Percentiles rank a stretch among this genome's conserved stretches.
Evolutionary conservation across 2,113 vertebrate genomes (phyloP).

Genomic region (Parus major): DNA sequence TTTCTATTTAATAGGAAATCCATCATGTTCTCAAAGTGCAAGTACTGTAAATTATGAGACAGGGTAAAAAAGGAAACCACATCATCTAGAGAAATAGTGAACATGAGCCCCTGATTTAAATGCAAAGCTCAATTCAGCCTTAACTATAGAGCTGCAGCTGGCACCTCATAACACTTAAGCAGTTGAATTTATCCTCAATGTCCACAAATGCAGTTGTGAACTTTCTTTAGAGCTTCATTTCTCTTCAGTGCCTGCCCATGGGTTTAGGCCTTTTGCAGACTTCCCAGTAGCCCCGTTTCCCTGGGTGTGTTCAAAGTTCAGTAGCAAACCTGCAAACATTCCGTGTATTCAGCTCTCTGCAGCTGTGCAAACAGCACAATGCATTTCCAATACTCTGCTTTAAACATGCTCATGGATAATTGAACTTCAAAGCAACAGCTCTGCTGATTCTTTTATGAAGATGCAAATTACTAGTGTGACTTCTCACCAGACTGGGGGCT

Average conservation of each 20-base stretch:
- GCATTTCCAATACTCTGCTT: constrained; percentile 24
- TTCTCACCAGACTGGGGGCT: constrained; percentile 36
- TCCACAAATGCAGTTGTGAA: constrained; percentile 25
- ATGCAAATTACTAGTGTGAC: constrained; percentile 68
- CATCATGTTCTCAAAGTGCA: neutral
- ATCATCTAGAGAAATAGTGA: neutral
- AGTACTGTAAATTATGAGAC: neutral
- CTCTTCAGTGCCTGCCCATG: neutral
- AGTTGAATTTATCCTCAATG: constrained; percentile 1
- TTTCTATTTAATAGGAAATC: neutral
- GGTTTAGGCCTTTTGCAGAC: neutral
- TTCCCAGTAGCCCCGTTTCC: neutral
- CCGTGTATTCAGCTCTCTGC: neutral
- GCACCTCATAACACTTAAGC: neutral
- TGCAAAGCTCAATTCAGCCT: neutral
- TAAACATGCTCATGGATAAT: constrained; percentile 42
- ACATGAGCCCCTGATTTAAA: constrained; percentile 2
- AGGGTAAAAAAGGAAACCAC: neutral
- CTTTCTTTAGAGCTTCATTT: constrained; percentile 21
- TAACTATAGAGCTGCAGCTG: constrained; percentile 2
- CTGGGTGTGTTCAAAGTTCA: neutral
- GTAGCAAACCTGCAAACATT: constrained; percentile 2
- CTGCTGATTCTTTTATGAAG: constrained; percentile 61
- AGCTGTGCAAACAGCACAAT: constrained; percentile 51
- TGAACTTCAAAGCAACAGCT: constrained; percentile 49